Evolutionary conservation across 2,113 vertebrate genomes (phyloP).

Genomic region (Glaucomys volans): DNA sequence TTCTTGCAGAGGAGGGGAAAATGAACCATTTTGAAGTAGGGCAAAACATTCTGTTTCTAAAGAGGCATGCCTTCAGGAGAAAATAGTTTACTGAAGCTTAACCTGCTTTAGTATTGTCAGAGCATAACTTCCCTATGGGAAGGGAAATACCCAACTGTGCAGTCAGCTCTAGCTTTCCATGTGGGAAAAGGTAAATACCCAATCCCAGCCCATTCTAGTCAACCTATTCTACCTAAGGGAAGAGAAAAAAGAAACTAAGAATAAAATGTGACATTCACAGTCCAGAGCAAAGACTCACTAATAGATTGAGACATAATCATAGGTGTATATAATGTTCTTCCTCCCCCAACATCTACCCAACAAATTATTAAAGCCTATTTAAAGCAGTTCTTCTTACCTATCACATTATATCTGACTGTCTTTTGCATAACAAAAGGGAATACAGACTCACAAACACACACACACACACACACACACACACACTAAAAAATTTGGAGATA

Average conservation of each 20-base stretch:
- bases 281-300: neutral
- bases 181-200: neutral
- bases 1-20: neutral
- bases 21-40: neutral
- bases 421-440: neutral
- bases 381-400: neutral
- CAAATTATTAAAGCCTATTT: neutral
- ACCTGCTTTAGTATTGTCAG: neutral
- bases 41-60: neutral
- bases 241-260: neutral
- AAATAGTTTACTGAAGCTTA: neutral
- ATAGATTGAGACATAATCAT: neutral
- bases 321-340: neutral
- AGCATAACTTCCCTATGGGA: neutral
- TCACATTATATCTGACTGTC: neutral
- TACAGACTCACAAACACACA: too few relatives aligned
- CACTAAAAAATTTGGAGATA: neutral
- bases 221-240: neutral
- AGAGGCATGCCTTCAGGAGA: neutral
- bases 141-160: neutral
- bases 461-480: neutral
- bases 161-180: neutral
- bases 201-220: neutral
- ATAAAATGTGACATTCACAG: neutral
- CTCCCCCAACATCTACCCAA: neutral